Conservation (phyloP, 2,888 invertebrate species). For the Suillia variegata region DNA sequence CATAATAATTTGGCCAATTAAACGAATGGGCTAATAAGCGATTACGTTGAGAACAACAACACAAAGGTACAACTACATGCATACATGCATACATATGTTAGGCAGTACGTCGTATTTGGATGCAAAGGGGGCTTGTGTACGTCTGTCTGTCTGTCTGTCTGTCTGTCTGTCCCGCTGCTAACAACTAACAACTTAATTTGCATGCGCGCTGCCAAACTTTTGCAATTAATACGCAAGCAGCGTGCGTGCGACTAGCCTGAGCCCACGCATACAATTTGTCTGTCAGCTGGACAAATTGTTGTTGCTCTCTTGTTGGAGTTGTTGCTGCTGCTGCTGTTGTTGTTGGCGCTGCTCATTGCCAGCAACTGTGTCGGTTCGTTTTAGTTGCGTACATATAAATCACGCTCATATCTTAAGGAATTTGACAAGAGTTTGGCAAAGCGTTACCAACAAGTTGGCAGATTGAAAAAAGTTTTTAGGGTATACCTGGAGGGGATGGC, state of each 20-base stretch:
- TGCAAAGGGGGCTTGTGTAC: not conserved
- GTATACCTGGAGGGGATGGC: too few species aligned
- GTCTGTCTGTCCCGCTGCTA: not conserved
- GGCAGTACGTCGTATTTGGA: too few species aligned
- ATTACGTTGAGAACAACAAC: slow-evolving; percentile 27
- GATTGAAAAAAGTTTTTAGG: too few species aligned
- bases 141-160: not conserved
- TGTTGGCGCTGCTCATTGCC: too few species aligned
- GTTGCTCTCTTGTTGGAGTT: not conserved
- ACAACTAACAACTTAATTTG: not conserved
- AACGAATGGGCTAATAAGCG: slow-evolving; percentile 49
- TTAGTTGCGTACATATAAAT: too few species aligned
- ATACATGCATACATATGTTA: not conserved
- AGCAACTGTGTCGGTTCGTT: too few species aligned
- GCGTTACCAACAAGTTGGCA: too few species aligned
- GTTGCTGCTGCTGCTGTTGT: too few species aligned
- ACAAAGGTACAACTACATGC: not conserved
- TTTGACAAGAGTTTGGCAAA: too few species aligned
- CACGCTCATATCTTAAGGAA: too few species aligned
- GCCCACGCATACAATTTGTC: slow-evolving; percentile 1
- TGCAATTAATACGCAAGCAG: not conserved
- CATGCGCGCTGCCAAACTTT: too few species aligned
- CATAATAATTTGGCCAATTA: slow-evolving; percentile 56
- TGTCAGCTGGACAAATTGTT: not conserved
- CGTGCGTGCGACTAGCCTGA: not conserved